Conservation (phyloP, 2,113 vertebrate species). For the Xiphophorus maculatus region DNA sequence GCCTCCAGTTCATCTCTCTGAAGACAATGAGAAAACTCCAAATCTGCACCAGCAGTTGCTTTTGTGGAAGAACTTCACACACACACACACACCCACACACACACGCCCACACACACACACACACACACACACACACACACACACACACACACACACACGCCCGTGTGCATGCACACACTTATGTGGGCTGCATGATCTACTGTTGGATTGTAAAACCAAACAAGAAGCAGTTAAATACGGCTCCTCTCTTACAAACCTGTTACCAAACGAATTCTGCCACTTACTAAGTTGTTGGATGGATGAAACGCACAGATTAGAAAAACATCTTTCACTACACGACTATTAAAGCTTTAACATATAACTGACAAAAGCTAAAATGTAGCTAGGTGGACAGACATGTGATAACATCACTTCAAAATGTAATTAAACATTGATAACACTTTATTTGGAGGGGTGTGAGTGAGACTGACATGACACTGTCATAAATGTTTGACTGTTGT, state of each 20-base stretch:
- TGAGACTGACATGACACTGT: too few species aligned
- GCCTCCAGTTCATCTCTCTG: constrained; percentile 53
- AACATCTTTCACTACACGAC: not conserved
- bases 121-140: not conserved
- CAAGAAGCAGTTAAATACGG: not conserved
- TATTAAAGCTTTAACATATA: not conserved
- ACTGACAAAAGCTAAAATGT: not conserved
- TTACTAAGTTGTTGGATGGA: not conserved
- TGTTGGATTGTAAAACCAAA: not conserved
- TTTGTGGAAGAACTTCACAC: not conserved
- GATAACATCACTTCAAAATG: too few species aligned
- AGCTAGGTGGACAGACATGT: not conserved
- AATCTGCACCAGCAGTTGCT: constrained; percentile 11
- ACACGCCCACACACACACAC: not conserved
- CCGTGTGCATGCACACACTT: not conserved
- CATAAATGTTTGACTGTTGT: too few species aligned
- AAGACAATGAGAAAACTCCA: constrained; percentile 51
- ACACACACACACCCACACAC: not conserved
- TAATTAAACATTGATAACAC: too few species aligned
- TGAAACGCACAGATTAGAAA: not conserved
- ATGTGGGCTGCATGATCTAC: not conserved
- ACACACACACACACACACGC: not conserved
- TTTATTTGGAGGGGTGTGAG: too few species aligned
- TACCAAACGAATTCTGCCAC: not conserved
- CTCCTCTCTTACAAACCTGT: not conserved